These are phyloP conservation scores for Boloria euphrosyne DNA, from an alignment of 2,888 invertebrate species.

Conservation along the genomic window DNA sequence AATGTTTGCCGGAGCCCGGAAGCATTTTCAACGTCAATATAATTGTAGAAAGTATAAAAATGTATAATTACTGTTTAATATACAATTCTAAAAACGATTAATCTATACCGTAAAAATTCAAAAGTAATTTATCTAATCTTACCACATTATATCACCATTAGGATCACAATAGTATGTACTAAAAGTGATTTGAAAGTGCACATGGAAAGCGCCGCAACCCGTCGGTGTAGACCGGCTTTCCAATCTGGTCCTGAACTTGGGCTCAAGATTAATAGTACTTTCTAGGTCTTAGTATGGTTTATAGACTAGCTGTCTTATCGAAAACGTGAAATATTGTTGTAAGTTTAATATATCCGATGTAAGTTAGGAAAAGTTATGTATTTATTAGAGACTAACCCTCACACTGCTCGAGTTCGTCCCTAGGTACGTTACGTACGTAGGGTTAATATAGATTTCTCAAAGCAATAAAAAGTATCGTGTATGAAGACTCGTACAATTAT, in stretches of 20 bases:
- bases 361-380: too few relatives aligned
- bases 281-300: constrained; percentile 50
- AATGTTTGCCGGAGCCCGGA: too few relatives aligned
- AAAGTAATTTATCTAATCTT: background rate
- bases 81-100: too few relatives aligned
- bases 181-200: constrained; percentile 68
- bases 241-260: constrained; percentile 51
- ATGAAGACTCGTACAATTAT: too few relatives aligned
- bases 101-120: background rate
- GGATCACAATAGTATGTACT: constrained; percentile 54
- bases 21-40: too few relatives aligned
- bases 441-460: too few relatives aligned
- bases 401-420: too few relatives aligned
- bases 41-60: too few relatives aligned
- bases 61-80: too few relatives aligned
- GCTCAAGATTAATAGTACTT: constrained; percentile 63
- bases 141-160: constrained; percentile 37
- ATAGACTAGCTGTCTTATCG: constrained; percentile 5
- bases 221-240: constrained; percentile 68
- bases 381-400: too few relatives aligned
- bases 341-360: background rate
- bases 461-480: too few relatives aligned
- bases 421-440: too few relatives aligned
- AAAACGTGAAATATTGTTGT: background rate
- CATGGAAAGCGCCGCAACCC: constrained; percentile 64